A percentile compares a stretch with the other conserved stretches of the same genome.
Evolutionary conservation across 2,888 invertebrate species (phyloP).

Genomic region (Oithona nana): DNA sequence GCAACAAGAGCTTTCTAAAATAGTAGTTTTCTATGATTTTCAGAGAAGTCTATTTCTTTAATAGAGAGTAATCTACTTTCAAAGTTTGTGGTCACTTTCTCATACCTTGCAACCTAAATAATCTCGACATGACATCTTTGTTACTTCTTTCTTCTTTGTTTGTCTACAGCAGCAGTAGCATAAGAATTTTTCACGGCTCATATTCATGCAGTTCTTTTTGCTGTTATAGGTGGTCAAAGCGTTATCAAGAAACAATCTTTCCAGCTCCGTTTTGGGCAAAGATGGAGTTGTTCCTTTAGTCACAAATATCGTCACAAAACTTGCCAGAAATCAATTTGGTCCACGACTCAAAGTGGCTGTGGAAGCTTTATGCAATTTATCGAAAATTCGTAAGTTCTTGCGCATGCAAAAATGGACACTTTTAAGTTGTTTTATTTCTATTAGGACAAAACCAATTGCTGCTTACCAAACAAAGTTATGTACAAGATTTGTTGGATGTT

Average conservation of each 20-base stretch:
- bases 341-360: slow-evolving; percentile 42
- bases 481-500: not conserved
- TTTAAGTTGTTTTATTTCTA: too few species aligned
- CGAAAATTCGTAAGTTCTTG: slow-evolving; percentile 40
- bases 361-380: slow-evolving; percentile 45
- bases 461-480: not conserved
- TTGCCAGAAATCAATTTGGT: not conserved
- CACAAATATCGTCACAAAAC: not conserved
- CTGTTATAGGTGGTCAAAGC: slow-evolving; percentile 7
- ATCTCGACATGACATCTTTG: too few species aligned
- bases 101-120: too few species aligned
- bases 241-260: not conserved
- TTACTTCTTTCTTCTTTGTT: too few species aligned
- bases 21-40: too few species aligned
- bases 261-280: not conserved
- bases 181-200: too few species aligned
- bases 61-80: too few species aligned
- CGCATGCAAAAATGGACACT: not conserved
- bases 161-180: too few species aligned
- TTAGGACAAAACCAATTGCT: not conserved
- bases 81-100: too few species aligned
- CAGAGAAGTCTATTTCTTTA: too few species aligned
- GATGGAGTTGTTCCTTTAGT: not conserved
- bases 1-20: too few species aligned
- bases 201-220: too few species aligned